phyloP scores from a whole-genome alignment of 2,797 vertebrate species.

The Pempheris klunzingeri region DNA sequence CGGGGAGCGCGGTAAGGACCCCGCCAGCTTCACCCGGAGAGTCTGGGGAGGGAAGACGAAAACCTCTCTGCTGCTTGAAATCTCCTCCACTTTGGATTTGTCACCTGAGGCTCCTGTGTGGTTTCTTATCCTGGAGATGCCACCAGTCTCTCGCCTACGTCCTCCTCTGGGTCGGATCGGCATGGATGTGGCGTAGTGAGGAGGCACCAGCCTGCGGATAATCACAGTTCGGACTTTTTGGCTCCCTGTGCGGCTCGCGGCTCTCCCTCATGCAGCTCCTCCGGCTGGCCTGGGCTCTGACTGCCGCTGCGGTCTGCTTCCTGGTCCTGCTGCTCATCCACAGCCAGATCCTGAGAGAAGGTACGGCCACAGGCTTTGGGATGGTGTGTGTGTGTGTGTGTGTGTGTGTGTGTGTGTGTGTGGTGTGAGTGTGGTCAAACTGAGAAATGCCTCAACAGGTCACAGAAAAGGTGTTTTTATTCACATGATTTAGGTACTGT shows the following conservation, averaged over 20 bases:
- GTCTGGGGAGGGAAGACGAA: background rate
- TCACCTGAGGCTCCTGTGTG: slow-evolving; percentile 2
- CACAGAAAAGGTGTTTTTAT: background rate
- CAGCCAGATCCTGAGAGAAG: slow-evolving; percentile 92
- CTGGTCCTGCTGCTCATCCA: slow-evolving; percentile 92
- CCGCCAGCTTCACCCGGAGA: slow-evolving; percentile 15
- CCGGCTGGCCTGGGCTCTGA: slow-evolving; percentile 92
- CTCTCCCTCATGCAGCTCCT: slow-evolving; percentile 90
- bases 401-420: slow-evolving; percentile 17
- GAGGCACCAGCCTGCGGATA: slow-evolving; percentile 78
- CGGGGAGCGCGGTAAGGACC: slow-evolving; percentile 25
- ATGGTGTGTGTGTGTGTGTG: background rate
- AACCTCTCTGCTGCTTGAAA: background rate
- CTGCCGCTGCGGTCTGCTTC: slow-evolving; percentile 91
- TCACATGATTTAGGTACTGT: background rate
- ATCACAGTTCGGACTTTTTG: slow-evolving; percentile 77
- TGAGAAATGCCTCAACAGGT: slow-evolving; percentile 17
- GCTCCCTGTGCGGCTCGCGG: slow-evolving; percentile 28
- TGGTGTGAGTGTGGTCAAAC: slow-evolving; percentile 13
- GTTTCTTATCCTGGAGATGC: slow-evolving; percentile 44
- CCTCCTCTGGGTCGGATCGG: slow-evolving; percentile 47
- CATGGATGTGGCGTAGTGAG: slow-evolving; percentile 65
- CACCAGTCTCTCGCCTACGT: slow-evolving; percentile 9
- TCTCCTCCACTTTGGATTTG: slow-evolving; percentile 28
- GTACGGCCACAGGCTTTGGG: slow-evolving; percentile 82